Percentiles rank a stretch among this genome's conserved stretches.
Conservation (phyloP, 1,140 invertebrate species). For the Sinella curviseta region DNA sequence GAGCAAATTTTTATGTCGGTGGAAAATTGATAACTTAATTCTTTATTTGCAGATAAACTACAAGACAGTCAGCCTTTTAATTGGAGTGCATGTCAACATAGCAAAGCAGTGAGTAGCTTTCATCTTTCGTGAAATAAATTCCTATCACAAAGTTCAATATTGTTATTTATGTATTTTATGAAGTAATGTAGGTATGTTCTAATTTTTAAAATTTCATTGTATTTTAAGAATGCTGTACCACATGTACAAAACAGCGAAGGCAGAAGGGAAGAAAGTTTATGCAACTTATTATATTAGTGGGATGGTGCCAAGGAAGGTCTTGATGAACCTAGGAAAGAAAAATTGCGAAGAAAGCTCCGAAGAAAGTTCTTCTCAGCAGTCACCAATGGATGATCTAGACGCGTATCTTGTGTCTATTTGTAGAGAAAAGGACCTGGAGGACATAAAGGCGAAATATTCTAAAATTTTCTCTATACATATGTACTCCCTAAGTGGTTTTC, state of each 20-base stretch:
- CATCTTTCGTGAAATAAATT: not conserved
- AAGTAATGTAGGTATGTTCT: not conserved
- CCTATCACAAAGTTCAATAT: no score
- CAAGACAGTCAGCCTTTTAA: constrained; percentile 44
- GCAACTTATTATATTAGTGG: constrained; percentile 43
- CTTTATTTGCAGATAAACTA: constrained; percentile 45
- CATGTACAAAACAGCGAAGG: constrained; percentile 29
- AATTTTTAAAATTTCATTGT: constrained; percentile 1
- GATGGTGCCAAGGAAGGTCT: constrained; percentile 1
- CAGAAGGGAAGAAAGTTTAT: constrained; percentile 31
- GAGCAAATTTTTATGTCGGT: not conserved
- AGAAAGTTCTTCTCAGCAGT: constrained; percentile 1
- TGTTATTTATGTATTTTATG: not conserved
- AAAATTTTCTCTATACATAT: constrained; percentile 42
- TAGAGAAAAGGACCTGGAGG: constrained; percentile 33
- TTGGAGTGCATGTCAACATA: constrained; percentile 48
- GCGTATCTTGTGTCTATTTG: constrained; percentile 26
- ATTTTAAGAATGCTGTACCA: constrained; percentile 46
- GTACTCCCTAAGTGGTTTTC: constrained; percentile 15
- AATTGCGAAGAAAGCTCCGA: not conserved
- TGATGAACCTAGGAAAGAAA: not conserved
- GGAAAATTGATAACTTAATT: not conserved
- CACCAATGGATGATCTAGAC: not conserved
- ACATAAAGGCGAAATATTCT: constrained; percentile 9
- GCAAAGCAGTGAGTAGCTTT: constrained; percentile 47